Evolutionary conservation across 2,113 vertebrate genomes (phyloP), one percentile per base, ranked within the genome.

Genomic region (Lates calcarifer): DNA sequence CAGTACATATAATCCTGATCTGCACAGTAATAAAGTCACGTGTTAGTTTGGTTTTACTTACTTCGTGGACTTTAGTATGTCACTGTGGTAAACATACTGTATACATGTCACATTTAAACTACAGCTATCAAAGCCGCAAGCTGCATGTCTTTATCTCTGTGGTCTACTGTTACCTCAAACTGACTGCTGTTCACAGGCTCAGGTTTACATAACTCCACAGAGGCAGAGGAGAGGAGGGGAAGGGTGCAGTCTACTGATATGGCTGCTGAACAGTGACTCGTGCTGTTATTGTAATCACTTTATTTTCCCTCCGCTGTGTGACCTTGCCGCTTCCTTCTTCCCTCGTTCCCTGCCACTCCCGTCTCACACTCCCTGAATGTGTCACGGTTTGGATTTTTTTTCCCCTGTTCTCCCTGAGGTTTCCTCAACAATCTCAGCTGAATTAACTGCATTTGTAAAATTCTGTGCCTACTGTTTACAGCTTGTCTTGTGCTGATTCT

Each of bases 171-270:
- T 58, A 73, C 14, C 56, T 83, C 8, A 7, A 53, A 55, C 68
- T 12, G 60, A 43, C 67, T 85, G 62, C 51, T 81, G 81, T 71
- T 79, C 56, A 41, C 15, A 73, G 66, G 74, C 41, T 74, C 58
- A 68, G 26, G 35, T 71, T 87, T 80, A 70, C 70, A n/a, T 80
- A 86, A 78, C 58, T 81, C 78, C 81, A 66, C 55, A 58, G 77
- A 87, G 79, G 79, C 63, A 77, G 81, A 74, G 41, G 77, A 85
- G 81, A 60, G 74, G 47, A 89, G 70, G 75, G 89, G 84, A 93
- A 93, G 82, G 85, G 92, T 94, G 93, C 73, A 6, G 84, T 39
- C 67, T 39, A 22, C 90, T 92, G 92, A 94, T 94, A 92, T 79
- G 88, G 83, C 87, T 60, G 41, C 47, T 47, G 37, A 79, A 45